Base-by-base conservation (phyloP, 2,113 vertebrate species). In the Phrynosoma blainvillii region DNA sequence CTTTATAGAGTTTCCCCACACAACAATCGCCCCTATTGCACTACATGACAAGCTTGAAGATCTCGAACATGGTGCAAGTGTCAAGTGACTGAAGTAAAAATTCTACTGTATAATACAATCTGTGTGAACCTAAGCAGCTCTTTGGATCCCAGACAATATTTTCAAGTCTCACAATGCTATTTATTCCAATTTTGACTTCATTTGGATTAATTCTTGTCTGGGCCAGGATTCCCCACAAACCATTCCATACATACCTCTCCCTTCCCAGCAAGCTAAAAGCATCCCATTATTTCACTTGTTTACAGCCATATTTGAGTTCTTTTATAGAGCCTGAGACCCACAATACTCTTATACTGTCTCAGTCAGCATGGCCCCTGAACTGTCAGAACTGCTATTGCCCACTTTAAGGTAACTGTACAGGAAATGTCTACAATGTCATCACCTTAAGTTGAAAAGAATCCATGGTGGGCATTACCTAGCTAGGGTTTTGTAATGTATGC, bases 321-420 rank as follows among this genome's bases (percentile, higher is more conserved):
- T 88, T 83, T 74, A 0, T 10, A 11, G 59, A 86, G 32, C 21
- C 13, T 21, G 36, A 70, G 83, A 52, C 87, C 66, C 73, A 88
- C 76, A 84, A 84, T 0, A 3, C 25, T 74, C 10, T 7, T 90
- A 62, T 62, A 85, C 20, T 56, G 25, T 21, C 11, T 54, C 13
- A 62, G 89, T 32, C 1, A 0, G 20, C 74, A 89, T 82, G 62
- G 85, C 65, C 0, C 0, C 13, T 62, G 59, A 62, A 62, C 0
- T 10, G 23, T 32, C 32, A 66, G 42, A 85, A 54, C 6, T 47
- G 12, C 52, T 87, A 73, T 42, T 88, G 89, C 42, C 76, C 30
- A 84, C 82, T 89, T 30, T 87, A 93, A 62, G 32, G 85, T 1
- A 70, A 9, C 66, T n/a, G 79, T 4, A 80, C 30, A 71, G 82